Evolutionary conservation across 2,113 vertebrate species (phyloP), one percentile per base, ranked within the genome.

Genomic region (Corythornis vintsioides): DNA sequence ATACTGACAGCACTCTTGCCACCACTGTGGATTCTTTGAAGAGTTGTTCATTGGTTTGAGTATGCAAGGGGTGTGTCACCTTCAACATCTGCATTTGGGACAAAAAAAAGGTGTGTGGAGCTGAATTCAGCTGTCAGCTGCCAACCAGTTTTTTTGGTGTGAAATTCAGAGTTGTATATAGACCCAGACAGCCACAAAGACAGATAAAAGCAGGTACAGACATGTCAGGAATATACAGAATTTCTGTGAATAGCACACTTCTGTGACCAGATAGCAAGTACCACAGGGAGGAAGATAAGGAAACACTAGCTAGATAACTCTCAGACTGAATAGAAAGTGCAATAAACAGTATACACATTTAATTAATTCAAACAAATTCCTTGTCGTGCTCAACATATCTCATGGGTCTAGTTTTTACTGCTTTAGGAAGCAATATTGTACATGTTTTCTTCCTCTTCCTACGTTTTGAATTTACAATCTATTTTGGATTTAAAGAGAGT

Each of bases 391-490:
- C 84, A 56, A 6, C 55, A 33, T 64, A 92, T 82, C 92, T 85
- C 85, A 72, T 83, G 91, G 82, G 85, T 79, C 64, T 65, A 57
- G 53, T 65, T 95, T 95, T 91, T 83, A 93, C 81, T 81, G 47
- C 75, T 94, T 94, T 83, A 95, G 93, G 93, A 97, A 91, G 91
- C 66, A 96, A 86, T 95, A 94, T 59, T 65, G 52, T 74, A 60
- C 86, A 28, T 43, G 63, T 73, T 95, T 91, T 94, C 77, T 95
- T 95, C 92, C 92, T 77, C 60, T 91, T 87, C 89, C 74, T 75
- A 60, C 77, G 77, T 84, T 76, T 86, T 77, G 50, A 84, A 90
- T 90, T 96, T 92, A 67, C 40, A 92, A 47, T 48, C 56, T 78
- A 38, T 86, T 96, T 83, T 95, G 83, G 75, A 77, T 93, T 85